A percentile compares a stretch with the other conserved stretches of the same genome.
phyloP scores from a whole-genome alignment of 2,888 invertebrate genomes.

The Empis livida region DNA sequence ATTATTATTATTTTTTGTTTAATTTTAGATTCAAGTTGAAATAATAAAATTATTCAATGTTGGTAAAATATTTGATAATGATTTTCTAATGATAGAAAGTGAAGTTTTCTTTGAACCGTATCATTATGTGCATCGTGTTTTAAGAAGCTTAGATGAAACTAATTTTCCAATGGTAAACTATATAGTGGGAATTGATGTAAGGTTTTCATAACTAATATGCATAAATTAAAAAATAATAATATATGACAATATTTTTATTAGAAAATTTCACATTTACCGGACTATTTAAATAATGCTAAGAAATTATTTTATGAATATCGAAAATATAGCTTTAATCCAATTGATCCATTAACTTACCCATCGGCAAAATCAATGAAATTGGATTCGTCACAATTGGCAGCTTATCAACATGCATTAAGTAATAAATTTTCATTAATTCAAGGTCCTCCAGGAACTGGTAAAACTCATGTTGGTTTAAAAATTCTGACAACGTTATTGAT shows the following conservation, averaged over 20 bases:
- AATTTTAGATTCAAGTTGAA: conserved; percentile 27
- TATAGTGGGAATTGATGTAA: conserved; percentile 47
- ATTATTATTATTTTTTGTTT: not conserved
- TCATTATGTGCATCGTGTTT: conserved; percentile 54
- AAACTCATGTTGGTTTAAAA: conserved; percentile 67
- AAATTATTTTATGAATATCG: conserved; percentile 15
- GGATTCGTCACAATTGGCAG: conserved; percentile 52
- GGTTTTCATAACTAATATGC: not conserved
- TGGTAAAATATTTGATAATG: conserved; percentile 26
- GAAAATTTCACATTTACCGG: conserved; percentile 17
- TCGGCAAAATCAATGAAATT: conserved; percentile 36
- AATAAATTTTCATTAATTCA: conserved; percentile 66
- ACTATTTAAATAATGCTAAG: conserved; percentile 29
- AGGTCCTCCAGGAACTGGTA: conserved; percentile 82
- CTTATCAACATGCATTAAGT: conserved; percentile 53
- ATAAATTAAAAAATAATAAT: not conserved
- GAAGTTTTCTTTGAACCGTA: conserved; percentile 74
- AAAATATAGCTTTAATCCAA: conserved; percentile 17
- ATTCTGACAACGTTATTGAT: conserved; percentile 53
- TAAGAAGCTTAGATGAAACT: conserved; percentile 43
- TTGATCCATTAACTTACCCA: conserved; percentile 37
- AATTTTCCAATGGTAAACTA: conserved; percentile 56
- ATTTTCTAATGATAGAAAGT: conserved; percentile 59
- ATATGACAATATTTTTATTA: conserved; percentile 4
- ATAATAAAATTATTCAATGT: conserved; percentile 27